phyloP scores from a whole-genome alignment of 2,113 vertebrate genomes.

The Rhea americana region DNA sequence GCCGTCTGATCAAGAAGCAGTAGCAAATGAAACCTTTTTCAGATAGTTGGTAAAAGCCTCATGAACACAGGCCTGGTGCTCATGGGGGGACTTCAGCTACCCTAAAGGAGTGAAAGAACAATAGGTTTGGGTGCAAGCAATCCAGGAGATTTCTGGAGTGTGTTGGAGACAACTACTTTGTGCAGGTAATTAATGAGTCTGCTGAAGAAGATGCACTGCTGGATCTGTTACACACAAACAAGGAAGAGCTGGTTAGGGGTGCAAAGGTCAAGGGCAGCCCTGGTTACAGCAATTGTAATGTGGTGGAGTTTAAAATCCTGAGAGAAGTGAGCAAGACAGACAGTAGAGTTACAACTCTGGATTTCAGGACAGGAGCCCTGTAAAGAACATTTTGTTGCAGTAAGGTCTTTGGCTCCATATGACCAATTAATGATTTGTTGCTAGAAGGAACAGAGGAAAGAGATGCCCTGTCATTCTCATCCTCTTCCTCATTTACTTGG shows the following conservation, averaged over 20 bases:
- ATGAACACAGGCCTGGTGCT: fast-evolving
- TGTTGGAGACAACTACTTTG: not conserved
- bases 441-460: not conserved
- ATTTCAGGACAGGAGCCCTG: not conserved
- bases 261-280: not conserved
- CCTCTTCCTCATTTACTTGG: not conserved
- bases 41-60: not conserved
- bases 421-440: not conserved
- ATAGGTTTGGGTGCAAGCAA: not conserved
- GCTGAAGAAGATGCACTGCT: not conserved
- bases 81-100: not conserved
- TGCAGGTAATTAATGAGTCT: not conserved
- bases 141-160: not conserved
- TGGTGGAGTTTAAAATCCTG: not conserved
- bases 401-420: not conserved
- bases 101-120: too few species aligned
- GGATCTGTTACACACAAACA: not conserved
- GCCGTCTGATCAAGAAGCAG: not conserved
- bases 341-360: not conserved
- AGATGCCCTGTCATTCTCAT: not conserved
- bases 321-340: not conserved
- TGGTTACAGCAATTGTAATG: not conserved
- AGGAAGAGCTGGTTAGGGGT: not conserved
- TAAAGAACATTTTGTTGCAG: not conserved
- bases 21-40: not conserved